Conservation (phyloP, 1,140 invertebrate species). For the Micrasema longulum region DNA sequence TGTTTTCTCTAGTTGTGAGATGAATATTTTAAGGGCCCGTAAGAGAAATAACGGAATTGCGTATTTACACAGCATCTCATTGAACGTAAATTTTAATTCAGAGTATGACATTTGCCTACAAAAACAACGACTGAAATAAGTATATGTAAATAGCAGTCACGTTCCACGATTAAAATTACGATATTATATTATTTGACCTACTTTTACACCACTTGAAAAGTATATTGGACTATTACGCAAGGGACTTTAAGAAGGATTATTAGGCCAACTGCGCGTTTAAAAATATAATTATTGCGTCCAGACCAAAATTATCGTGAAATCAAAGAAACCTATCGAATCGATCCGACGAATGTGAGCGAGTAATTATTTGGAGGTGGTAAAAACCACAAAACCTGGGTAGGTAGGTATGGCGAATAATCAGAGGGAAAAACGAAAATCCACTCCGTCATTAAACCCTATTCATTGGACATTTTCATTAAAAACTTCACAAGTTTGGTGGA, state of each 20-base stretch:
- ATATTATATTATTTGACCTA: too few species aligned
- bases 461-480: conserved; percentile 35
- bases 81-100: background rate
- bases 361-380: conserved; percentile 28
- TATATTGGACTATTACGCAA: too few species aligned
- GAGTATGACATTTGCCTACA: conserved; percentile 4
- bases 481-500: conserved; percentile 21
- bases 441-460: conserved; percentile 30
- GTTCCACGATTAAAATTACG: background rate
- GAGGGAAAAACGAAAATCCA: conserved; percentile 33
- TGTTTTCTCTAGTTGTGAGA: conserved; percentile 16
- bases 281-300: too few species aligned
- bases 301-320: background rate
- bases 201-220: too few species aligned
- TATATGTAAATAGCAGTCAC: background rate
- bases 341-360: conserved; percentile 3
- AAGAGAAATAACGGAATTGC: conserved; percentile 22
- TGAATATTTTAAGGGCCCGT: conserved; percentile 40
- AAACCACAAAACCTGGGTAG: conserved; percentile 13
- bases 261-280: too few species aligned
- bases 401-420: background rate
- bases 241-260: too few species aligned
- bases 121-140: background rate
- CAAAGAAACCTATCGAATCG: background rate
- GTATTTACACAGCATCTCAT: background rate